These are phyloP conservation scores for Phaonia tiefii DNA, from an alignment of 2,888 invertebrate species.

Conservation along the genomic window DNA sequence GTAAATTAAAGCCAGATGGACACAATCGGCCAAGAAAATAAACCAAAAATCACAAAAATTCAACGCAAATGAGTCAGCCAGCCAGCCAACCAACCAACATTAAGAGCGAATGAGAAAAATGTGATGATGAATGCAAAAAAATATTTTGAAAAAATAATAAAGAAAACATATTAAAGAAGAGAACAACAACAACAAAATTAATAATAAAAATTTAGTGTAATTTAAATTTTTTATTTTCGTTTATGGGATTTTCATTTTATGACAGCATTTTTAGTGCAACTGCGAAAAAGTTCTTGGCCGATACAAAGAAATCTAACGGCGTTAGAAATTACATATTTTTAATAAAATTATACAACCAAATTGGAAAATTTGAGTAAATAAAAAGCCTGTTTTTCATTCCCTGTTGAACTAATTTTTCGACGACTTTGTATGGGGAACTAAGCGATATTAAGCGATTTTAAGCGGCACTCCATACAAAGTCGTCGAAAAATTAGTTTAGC, in stretches of 20 bases:
- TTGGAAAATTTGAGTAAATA: too few relatives aligned
- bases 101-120: background rate
- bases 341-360: too few relatives aligned
- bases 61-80: background rate
- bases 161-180: background rate
- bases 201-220: conserved; percentile 5
- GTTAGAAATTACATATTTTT: background rate
- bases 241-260: background rate
- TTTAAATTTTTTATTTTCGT: background rate
- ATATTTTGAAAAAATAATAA: conserved; percentile 17
- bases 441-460: too few relatives aligned
- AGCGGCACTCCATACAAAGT: too few relatives aligned
- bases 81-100: too few relatives aligned
- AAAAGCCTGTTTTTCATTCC: too few relatives aligned
- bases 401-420: too few relatives aligned
- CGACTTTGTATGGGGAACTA: too few relatives aligned
- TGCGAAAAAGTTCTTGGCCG: background rate
- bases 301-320: background rate
- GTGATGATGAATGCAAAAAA: conserved; percentile 13
- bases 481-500: too few relatives aligned
- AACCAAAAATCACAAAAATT: conserved; percentile 8
- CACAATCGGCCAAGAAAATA: background rate
- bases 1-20: conserved; percentile 35
- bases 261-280: background rate
- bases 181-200: background rate